Evolutionary conservation across 2,888 invertebrate species (phyloP).

Genomic region (Sphinx pinastri): DNA sequence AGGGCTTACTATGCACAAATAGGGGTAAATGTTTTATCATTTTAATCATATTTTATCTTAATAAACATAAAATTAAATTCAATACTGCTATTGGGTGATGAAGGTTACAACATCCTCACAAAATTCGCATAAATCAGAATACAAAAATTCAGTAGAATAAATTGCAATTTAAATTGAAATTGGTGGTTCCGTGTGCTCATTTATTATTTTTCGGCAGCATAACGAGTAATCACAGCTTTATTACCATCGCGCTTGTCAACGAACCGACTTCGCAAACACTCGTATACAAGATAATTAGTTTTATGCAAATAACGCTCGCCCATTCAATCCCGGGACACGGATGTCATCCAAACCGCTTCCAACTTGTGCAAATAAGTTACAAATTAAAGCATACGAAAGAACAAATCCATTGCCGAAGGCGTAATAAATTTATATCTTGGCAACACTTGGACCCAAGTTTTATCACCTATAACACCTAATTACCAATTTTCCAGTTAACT

Average conservation of each 20-base stretch:
- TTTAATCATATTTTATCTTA: too few species aligned
- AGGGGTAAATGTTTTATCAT: too few species aligned
- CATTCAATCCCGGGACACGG: slow-evolving; percentile 40
- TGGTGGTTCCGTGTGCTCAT: slow-evolving; percentile 43
- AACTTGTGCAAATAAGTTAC: slow-evolving; percentile 23
- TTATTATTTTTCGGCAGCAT: slow-evolving; percentile 46
- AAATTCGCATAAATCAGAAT: not conserved
- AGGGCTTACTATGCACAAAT: too few species aligned
- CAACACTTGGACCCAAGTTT: slow-evolving; percentile 54
- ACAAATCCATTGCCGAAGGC: slow-evolving; percentile 11
- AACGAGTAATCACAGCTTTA: slow-evolving; percentile 46
- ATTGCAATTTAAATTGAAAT: slow-evolving; percentile 39
- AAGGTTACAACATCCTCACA: too few species aligned
- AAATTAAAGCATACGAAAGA: slow-evolving; percentile 26
- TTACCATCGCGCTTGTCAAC: slow-evolving; percentile 44
- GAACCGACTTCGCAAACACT: slow-evolving; percentile 47
- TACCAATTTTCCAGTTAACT: slow-evolving; percentile 81
- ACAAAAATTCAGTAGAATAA: not conserved
- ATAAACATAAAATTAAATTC: too few species aligned
- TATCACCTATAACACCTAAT: slow-evolving; percentile 76
- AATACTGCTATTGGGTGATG: too few species aligned
- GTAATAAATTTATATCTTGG: slow-evolving; percentile 34
- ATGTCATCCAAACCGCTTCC: slow-evolving; percentile 26
- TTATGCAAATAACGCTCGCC: slow-evolving; percentile 53
- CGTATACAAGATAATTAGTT: slow-evolving; percentile 53